These are phyloP conservation scores for Dione juno DNA, from an alignment of 2,888 invertebrate species.

Conservation along the genomic window DNA sequence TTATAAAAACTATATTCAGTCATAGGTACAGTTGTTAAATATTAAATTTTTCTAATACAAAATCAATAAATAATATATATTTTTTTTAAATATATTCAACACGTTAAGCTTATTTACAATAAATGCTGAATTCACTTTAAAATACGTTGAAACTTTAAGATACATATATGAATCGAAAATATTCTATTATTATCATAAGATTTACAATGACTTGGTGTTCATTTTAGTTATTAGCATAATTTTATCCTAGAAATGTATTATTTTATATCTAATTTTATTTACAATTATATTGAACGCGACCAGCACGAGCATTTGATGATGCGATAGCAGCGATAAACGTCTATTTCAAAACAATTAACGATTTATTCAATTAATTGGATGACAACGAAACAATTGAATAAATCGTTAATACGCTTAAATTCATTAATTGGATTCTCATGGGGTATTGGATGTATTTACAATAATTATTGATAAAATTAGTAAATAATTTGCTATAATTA, in stretches of 20 bases:
- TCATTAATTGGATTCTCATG: neutral
- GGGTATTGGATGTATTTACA: constrained; percentile 25
- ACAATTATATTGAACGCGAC: constrained; percentile 39
- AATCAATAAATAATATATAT: constrained; percentile 41
- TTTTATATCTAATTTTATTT: constrained; percentile 37
- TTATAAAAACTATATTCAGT: constrained; percentile 72
- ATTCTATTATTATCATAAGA: constrained; percentile 62
- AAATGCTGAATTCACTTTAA: constrained; percentile 39
- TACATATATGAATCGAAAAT: constrained; percentile 50
- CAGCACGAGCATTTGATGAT: constrained; percentile 39
- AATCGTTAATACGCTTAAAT: constrained; percentile 18
- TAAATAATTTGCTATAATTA: constrained; percentile 60
- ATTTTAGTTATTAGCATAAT: constrained; percentile 47
- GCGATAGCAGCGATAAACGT: constrained; percentile 9
- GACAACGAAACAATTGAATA: neutral
- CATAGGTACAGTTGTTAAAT: constrained; percentile 66
- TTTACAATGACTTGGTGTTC: constrained; percentile 55
- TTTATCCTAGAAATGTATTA: constrained; percentile 35
- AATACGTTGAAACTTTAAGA: constrained; percentile 49
- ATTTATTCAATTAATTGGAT: constrained; percentile 18
- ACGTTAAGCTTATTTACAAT: constrained; percentile 42
- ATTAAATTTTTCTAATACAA: constrained; percentile 33
- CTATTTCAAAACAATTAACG: constrained; percentile 60
- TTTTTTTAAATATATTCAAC: constrained; percentile 32
- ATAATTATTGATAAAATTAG: constrained; percentile 24